Evolutionary conservation across 2,797 vertebrate species (phyloP).

Genomic region (Danio albolineatus): DNA sequence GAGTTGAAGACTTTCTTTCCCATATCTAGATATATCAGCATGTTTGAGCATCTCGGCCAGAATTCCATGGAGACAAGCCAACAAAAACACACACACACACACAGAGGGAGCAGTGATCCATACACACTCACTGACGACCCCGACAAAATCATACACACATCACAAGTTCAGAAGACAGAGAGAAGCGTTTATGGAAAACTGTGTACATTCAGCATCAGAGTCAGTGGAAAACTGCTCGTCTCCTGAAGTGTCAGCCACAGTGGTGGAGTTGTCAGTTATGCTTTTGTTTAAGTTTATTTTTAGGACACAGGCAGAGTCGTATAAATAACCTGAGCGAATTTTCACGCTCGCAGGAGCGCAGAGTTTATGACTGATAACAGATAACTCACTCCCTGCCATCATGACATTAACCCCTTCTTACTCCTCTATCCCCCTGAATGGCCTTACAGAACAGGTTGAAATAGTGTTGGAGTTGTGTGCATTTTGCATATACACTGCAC

Average conservation of each 20-base stretch:
- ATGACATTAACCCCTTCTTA: neutral
- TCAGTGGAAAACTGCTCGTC: constrained; percentile 72
- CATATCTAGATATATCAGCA: constrained; percentile 72
- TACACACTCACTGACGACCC: constrained; percentile 22
- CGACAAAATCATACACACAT: constrained; percentile 20
- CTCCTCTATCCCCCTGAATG: neutral
- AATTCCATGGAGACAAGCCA: constrained; percentile 50
- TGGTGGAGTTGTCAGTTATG: constrained; percentile 63
- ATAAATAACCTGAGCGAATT: constrained; percentile 41
- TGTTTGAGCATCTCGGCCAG: constrained; percentile 28
- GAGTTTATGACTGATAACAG: neutral
- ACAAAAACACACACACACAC: constrained; percentile 32
- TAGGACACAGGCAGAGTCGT: constrained; percentile 60
- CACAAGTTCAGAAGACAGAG: neutral
- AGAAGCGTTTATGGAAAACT: constrained; percentile 59
- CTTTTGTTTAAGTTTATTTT: constrained; percentile 73
- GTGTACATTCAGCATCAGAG: constrained; percentile 67
- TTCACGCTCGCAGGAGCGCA: constrained; percentile 40
- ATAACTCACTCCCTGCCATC: neutral
- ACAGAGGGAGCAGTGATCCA: constrained; percentile 8
- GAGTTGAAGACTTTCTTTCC: constrained; percentile 71
- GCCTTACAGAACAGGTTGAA: neutral
- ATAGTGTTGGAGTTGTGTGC: no score
- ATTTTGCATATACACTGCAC: no score
- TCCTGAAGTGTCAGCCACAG: constrained; percentile 72